Conservation (phyloP, 2,888 invertebrate genomes). For the Acleris cristana region DNA sequence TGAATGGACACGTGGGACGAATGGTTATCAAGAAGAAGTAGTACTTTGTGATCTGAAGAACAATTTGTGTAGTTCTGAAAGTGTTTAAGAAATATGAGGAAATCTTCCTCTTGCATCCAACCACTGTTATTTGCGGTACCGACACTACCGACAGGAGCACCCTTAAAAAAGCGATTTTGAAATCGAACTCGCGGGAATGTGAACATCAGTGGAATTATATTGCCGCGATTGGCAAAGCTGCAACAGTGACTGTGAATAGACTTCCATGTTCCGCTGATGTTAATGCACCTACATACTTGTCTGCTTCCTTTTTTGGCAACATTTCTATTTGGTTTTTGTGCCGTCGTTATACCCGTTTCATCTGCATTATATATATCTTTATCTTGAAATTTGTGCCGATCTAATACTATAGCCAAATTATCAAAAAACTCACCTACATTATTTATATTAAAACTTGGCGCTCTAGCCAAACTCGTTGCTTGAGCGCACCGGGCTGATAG, state of each 20-base stretch:
- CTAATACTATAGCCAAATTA: slow-evolving; percentile 38
- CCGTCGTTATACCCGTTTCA: slow-evolving; percentile 45
- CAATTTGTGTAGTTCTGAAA: slow-evolving; percentile 24
- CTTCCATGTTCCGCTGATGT: slow-evolving; percentile 58
- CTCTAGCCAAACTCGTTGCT: slow-evolving; percentile 49
- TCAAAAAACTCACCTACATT: slow-evolving; percentile 41
- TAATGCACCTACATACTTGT: slow-evolving; percentile 53
- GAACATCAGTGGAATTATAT: slow-evolving; percentile 47
- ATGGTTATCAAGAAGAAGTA: slow-evolving; percentile 1
- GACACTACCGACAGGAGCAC: slow-evolving; percentile 32
- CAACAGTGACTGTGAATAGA: slow-evolving; percentile 50
- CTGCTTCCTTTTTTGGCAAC: slow-evolving; percentile 40
- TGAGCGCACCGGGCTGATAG: slow-evolving; percentile 49
- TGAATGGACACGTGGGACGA: not conserved
- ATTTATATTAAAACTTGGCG: slow-evolving; percentile 47
- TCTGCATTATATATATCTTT: slow-evolving; percentile 41
- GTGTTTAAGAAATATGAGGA: slow-evolving; percentile 43
- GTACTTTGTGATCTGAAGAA: not conserved
- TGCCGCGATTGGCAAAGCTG: slow-evolving; percentile 43
- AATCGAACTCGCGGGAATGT: slow-evolving; percentile 38
- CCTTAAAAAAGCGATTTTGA: slow-evolving; percentile 31
- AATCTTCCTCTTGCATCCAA: slow-evolving; percentile 29
- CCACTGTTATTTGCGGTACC: slow-evolving; percentile 32
- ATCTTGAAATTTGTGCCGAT: slow-evolving; percentile 33
- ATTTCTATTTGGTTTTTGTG: slow-evolving; percentile 43